Conservation (phyloP, 2,888 invertebrate genomes). For the Furcula furcula region DNA sequence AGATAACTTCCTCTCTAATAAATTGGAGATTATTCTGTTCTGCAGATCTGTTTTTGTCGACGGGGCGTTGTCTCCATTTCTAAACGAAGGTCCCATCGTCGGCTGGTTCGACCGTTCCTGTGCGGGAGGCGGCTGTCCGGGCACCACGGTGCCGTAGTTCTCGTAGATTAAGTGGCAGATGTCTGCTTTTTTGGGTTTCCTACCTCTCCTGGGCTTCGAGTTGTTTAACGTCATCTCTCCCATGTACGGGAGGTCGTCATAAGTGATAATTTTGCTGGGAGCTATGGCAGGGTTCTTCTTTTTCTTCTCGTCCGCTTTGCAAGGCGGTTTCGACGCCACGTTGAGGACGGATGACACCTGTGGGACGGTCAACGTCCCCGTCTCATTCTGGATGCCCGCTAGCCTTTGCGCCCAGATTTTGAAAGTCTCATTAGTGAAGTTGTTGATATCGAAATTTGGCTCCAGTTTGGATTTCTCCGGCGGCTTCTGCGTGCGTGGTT, state of each 20-base stretch:
- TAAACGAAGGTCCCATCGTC: slow-evolving; percentile 45
- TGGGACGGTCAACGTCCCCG: slow-evolving; percentile 50
- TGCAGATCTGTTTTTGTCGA: slow-evolving; percentile 83
- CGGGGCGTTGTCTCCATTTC: slow-evolving; percentile 33
- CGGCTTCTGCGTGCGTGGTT: too few relatives aligned
- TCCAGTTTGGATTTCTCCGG: slow-evolving; percentile 63
- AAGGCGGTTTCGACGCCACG: slow-evolving; percentile 46
- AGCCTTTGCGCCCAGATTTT: slow-evolving; percentile 89
- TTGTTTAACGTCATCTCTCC: slow-evolving; percentile 95
- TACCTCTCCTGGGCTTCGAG: slow-evolving; percentile 91
- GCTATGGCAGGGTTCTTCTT: slow-evolving; percentile 66
- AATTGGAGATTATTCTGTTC: slow-evolving; percentile 85
- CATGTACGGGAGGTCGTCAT: slow-evolving; percentile 94
- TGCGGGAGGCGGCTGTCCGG: slow-evolving; percentile 84
- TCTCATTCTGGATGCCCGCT: slow-evolving; percentile 86
- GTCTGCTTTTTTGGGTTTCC: slow-evolving; percentile 95
- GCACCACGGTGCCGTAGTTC: slow-evolving; percentile 93
- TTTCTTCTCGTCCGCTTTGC: slow-evolving; percentile 56
- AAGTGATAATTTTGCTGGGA: slow-evolving; percentile 83
- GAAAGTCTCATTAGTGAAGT: slow-evolving; percentile 84
- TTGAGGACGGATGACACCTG: slow-evolving; percentile 42
- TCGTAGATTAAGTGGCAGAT: slow-evolving; percentile 96
- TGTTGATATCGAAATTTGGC: slow-evolving; percentile 59
- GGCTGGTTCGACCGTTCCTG: slow-evolving; percentile 64
- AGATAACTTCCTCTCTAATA: slow-evolving; percentile 86